phyloP scores from a whole-genome alignment of 2,113 vertebrate species.

The Tenrec ecaudatus region DNA sequence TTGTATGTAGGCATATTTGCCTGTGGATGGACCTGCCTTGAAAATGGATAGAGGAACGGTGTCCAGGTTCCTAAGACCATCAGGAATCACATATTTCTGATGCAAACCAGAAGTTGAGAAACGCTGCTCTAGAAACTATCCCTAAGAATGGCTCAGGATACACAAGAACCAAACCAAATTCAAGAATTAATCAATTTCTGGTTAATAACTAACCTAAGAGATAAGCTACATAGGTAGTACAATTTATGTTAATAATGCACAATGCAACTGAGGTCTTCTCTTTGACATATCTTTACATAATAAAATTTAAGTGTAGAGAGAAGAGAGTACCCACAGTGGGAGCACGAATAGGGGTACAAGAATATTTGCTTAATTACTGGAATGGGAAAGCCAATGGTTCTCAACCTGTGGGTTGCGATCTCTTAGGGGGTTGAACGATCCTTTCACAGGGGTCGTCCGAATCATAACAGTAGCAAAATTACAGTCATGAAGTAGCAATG shows the following conservation, averaged over 20 bases:
- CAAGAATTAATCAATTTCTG: conserved; percentile 21
- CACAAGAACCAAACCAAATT: conserved; percentile 13
- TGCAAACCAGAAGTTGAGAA: too few species aligned
- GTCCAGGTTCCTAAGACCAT: too few species aligned
- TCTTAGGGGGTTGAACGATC: too few species aligned
- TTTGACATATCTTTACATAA: neutral
- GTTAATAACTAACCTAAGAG: neutral
- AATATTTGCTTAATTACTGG: neutral
- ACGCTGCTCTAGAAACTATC: neutral
- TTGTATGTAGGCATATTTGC: too few species aligned
- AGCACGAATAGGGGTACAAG: neutral
- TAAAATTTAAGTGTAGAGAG: conserved; percentile 21
- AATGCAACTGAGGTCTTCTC: too few species aligned
- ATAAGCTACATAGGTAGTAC: neutral
- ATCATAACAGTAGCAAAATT: too few species aligned
- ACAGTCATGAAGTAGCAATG: too few species aligned
- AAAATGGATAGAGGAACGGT: too few species aligned
- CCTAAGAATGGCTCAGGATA: neutral
- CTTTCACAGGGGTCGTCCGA: too few species aligned
- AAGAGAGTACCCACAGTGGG: neutral
- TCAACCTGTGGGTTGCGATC: too few species aligned
- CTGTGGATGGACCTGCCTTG: too few species aligned
- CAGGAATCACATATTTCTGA: too few species aligned
- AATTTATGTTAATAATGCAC: neutral
- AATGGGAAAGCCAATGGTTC: neutral